Base-by-base conservation (phyloP, 92 coral and sea anemone genomes). In the Virgularia gustaviana region DNA sequence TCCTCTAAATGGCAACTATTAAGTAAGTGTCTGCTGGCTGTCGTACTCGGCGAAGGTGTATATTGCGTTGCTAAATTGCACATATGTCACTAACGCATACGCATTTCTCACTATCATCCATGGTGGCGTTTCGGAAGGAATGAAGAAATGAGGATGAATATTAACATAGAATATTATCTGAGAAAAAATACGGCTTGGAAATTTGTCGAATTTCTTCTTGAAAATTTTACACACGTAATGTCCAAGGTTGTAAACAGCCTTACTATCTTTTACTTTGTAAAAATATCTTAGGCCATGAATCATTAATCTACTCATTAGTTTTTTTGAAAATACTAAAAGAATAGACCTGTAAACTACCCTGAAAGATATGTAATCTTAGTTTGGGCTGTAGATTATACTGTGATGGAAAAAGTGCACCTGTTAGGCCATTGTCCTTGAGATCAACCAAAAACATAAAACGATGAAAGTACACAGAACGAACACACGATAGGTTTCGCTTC, bases 321-420 rank as follows among this genome's bases (percentile, higher is more conserved):
- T 68, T 68, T 49, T 38, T 49, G 47, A 49, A 64, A 68, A 49
- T 49, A 49, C 61, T 55, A 49, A 66, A n/a, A 44, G 36, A 44
- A 47, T 68, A 61, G 75, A 68, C 75, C 75, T 68, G 75, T 68
- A 68, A 68, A 68, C 53, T 68, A 68, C 75, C 55, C 36, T 49
- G 45, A 68, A 47, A 68, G 75, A 68, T 68, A 68, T 45, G 75
- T 47, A 68, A 68, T 68, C 75, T 68, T 68, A 61, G 32, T 49
- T 53, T 53, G 60, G 44, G 19, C 60, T 65, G 72, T 49, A 47
- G 60, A 61, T 68, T 29, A 28, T 28, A 47, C 37, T 64, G 51
- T 59, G 51, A 47, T 68, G 51, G 47, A 68, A 49, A 68, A 68
- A 68, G 61, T 68, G 75, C 75, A 68, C 61, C 75, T 68, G 75